A percentile compares a stretch with the other conserved stretches of the same genome.
Evolutionary conservation across 2,888 invertebrate genomes (phyloP).

Genomic region (Orthonevra nobilis): DNA sequence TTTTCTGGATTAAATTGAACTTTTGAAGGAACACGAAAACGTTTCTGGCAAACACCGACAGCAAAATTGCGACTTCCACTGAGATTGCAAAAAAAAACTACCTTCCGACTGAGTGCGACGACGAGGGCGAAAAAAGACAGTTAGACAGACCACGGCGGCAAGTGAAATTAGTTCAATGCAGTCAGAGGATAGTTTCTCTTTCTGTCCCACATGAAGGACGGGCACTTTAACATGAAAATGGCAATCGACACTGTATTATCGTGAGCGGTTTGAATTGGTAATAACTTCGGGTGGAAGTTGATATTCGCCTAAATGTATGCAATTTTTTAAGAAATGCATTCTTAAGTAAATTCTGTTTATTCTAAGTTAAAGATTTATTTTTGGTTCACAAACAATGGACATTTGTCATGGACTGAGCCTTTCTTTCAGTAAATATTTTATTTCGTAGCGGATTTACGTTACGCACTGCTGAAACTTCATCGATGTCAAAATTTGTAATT

Average conservation of each 20-base stretch:
- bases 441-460: too few species aligned
- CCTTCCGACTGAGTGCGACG: conserved; percentile 7
- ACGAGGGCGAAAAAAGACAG: conserved; percentile 15
- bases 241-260: conserved; percentile 25
- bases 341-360: too few species aligned
- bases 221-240: conserved; percentile 23
- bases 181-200: conserved; percentile 34
- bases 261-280: conserved; percentile 3
- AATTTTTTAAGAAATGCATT: too few species aligned
- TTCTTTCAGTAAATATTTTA: too few species aligned
- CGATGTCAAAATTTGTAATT: too few species aligned
- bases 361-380: too few species aligned
- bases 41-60: conserved; percentile 60
- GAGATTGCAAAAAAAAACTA: conserved; percentile 45
- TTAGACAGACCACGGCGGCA: conserved; percentile 1
- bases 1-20: conserved; percentile 45
- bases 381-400: too few species aligned
- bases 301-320: conserved; percentile 4
- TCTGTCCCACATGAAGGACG: not conserved
- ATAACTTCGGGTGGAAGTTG: conserved; percentile 11
- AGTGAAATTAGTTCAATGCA: conserved; percentile 44
- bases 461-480: too few species aligned
- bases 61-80: conserved; percentile 57
- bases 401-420: too few species aligned
- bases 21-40: conserved; percentile 63